Base-by-base conservation (phyloP, 2,797 vertebrate genomes). In the Anas bahamensis region DNA sequence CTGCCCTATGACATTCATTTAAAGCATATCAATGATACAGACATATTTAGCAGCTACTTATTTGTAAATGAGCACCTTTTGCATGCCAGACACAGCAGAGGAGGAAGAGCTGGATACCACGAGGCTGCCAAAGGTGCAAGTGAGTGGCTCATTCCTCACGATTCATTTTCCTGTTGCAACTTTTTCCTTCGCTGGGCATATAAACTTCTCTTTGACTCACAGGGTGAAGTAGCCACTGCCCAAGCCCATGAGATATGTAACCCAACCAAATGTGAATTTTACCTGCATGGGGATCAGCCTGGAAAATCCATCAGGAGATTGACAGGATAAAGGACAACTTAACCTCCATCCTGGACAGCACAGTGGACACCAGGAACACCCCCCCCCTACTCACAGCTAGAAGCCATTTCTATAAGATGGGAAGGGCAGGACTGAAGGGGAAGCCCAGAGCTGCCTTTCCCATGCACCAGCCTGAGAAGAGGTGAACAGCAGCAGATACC, bases 401-500 rank as follows among this genome's bases (percentile, higher is more conserved):
- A 53, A 53, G 15, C 37, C 29, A 3, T 24, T 5, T 17, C 18
- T 28, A 13, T n/a, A 23, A 52, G n/a, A 41, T 71, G 13, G 29
- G 83, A 90, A 35, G 73, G 28, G 41, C 44, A 60, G 42, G 24
- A 55, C 5, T 31, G 48, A 66, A 55, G 57, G 65, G n/a, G 57
- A 74, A 63, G 57, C 14, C 26, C 44, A 35, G 29, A 9, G 3
- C 24, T 73, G 57, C 57, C 31, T 42, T 81, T 64, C 31, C 44
- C 21, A 22, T 0, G 0, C 7, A 41, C 6, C 65, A 63, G 28
- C 33, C n/a, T 23, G 52, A 77, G n/a, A 5, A 28, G 42, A 44
- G 57, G 44, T 29, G 9, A 44, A 48, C 18, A 64, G 28, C 17
- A 31, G 15, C 60, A n/a, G 50, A 63, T 98, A 99, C 99, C 99